These are phyloP conservation scores for Oreochromis mossambicus DNA, from an alignment of 2,797 vertebrate species.

Conservation along the genomic window DNA sequence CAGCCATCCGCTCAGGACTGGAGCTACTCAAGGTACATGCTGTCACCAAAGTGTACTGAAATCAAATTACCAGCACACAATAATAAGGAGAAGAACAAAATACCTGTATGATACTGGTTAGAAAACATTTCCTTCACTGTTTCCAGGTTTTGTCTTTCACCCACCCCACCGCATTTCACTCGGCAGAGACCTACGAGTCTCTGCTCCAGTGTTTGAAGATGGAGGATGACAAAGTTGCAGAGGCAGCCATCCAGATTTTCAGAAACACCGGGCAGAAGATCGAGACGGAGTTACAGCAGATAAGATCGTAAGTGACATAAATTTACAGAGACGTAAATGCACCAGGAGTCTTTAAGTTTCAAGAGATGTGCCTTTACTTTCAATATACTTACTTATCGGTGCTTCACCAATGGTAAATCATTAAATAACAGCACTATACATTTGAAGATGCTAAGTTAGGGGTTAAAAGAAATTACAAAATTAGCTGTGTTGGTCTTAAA, in stretches of 20 bases:
- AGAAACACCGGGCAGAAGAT: conserved; percentile 99
- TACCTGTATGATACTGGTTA: not conserved
- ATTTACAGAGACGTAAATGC: not conserved
- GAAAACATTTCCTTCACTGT: not conserved
- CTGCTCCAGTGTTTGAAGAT: conserved; percentile 98
- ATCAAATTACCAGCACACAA: not conserved
- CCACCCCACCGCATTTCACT: conserved; percentile 98
- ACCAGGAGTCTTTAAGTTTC: not conserved
- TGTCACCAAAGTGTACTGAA: not conserved
- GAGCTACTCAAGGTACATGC: conserved; percentile 92
- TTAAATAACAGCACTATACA: not conserved
- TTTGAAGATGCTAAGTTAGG: not conserved
- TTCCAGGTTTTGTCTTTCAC: conserved; percentile 96
- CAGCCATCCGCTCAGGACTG: conserved; percentile 95
- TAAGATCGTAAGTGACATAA: conserved; percentile 88
- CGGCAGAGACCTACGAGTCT: conserved; percentile 97
- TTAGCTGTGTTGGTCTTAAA: not conserved
- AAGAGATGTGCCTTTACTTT: not conserved
- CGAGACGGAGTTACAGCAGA: conserved; percentile 94
- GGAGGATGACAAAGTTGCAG: conserved; percentile 99
- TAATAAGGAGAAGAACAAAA: not conserved
- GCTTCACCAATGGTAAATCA: not conserved
- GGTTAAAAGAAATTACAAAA: not conserved
- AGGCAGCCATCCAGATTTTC: conserved; percentile 98
- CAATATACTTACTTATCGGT: not conserved